Evolutionary conservation across 2,113 vertebrate species (phyloP), one percentile per base, ranked within the genome.

Genomic region (Tapirus terrestris): DNA sequence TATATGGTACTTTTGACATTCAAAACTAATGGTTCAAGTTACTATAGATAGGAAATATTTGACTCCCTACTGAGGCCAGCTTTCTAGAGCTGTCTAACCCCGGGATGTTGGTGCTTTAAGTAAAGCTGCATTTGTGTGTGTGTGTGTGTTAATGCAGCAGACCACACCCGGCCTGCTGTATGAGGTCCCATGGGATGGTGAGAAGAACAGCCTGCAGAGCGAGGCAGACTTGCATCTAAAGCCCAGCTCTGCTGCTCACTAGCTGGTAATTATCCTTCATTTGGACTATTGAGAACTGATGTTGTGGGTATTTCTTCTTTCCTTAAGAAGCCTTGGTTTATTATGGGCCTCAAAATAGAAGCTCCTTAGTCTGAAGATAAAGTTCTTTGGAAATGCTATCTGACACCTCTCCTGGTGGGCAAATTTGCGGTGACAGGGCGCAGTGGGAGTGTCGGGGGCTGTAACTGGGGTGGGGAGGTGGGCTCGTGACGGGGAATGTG

Each of bases 331-430:
- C 7, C 33, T 80, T 73, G 61, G 39, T 61, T 82, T 95, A 65
- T 94, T 53, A 12, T 51, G 65, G 27, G 45, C 29, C 73, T 86
- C 61, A 90, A 75, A 92, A 67, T 72, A 89, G 90, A 91, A 93
- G 53, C 45, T 33, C 60, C 53, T 96, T 73, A 12, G 7, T 48
- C 61, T 72, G 68, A 65, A 82, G 83, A 65, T 53, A 53, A 76
- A 72, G 39, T 63, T 53, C 27, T 92, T 89, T 43, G 53, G 67
- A 72, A 89, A 61, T 77, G 45, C 18, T 36, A 12, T 45, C 33
- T 85, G 72, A 70, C 27, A 21, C 27, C 33, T 61, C 43, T 89
- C 51, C 73, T 53, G 33, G 20, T 58, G 53, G 87, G 29, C 45
- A 39, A 18, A 36, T 36, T 75, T 51, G 39, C 95, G 45, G 4